Conservation (phyloP, 1,140 invertebrate species). For the Orussus abietinus region DNA sequence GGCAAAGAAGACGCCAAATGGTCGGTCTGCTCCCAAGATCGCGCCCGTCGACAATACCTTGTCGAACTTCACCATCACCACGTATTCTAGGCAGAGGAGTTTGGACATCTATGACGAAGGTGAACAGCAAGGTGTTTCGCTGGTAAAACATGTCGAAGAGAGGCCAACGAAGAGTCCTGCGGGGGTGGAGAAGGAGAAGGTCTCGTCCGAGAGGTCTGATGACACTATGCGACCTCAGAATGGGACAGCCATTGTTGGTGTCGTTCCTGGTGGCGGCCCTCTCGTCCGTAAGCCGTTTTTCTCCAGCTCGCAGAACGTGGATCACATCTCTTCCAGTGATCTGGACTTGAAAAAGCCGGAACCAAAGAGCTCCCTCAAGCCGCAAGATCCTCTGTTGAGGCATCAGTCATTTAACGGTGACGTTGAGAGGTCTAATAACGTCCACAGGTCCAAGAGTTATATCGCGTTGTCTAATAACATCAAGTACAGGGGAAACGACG, state of each 20-base stretch:
- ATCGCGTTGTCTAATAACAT: slow-evolving; percentile 33
- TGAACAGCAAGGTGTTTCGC: no score
- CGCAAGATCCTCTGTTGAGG: slow-evolving; percentile 13
- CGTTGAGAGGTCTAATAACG: slow-evolving; percentile 19
- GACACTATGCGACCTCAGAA: no score
- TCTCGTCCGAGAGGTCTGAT: neutral
- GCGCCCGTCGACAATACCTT: slow-evolving; percentile 43
- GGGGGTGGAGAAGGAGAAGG: slow-evolving; percentile 13
- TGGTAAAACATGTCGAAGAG: slow-evolving; percentile 8
- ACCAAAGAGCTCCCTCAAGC: slow-evolving; percentile 11
- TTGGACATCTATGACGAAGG: slow-evolving; percentile 41
- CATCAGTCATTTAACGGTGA: slow-evolving; percentile 13
- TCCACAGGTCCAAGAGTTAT: slow-evolving; percentile 47
- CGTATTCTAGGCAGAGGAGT: slow-evolving; percentile 41
- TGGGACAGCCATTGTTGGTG: no score
- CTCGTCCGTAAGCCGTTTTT: no score
- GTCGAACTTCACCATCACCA: slow-evolving; percentile 49
- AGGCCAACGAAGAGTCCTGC: slow-evolving; percentile 26
- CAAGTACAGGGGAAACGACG: slow-evolving; percentile 27
- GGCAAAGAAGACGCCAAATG: slow-evolving; percentile 2
- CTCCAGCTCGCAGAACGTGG: no score
- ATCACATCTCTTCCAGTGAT: no score
- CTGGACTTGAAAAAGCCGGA: no score
- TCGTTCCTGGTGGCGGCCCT: no score
- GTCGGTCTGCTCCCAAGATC: slow-evolving; percentile 24